A percentile compares a stretch with the other conserved stretches of the same genome.
phyloP scores from a whole-genome alignment of 2,797 vertebrate species.

The Cyclura pinguis region DNA sequence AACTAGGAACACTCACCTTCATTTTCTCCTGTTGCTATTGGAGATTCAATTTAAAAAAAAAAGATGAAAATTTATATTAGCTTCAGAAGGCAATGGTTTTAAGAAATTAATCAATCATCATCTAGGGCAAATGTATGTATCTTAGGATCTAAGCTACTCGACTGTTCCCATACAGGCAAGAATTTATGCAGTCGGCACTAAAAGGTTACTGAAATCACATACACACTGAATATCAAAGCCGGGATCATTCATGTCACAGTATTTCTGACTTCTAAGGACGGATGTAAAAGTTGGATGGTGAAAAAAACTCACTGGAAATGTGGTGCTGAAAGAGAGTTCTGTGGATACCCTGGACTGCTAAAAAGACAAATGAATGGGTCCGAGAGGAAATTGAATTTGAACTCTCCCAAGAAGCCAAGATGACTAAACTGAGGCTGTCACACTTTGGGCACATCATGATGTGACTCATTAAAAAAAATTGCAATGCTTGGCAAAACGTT shows the following conservation, averaged over 20 bases:
- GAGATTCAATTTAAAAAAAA: neutral
- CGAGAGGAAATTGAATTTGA: too few relatives aligned
- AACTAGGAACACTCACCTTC: slow-evolving; percentile 64
- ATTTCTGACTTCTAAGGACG: too few relatives aligned
- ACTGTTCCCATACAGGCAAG: neutral
- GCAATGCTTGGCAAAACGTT: too few relatives aligned
- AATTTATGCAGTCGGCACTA: neutral
- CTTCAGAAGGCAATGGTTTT: neutral
- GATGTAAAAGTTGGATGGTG: too few relatives aligned
- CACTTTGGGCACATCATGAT: too few relatives aligned
- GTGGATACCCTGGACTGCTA: too few relatives aligned
- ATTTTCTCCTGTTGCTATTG: slow-evolving; percentile 18
- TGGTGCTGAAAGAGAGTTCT: too few relatives aligned
- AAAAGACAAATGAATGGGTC: too few relatives aligned
- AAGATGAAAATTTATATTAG: slow-evolving; percentile 32
- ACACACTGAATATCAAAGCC: neutral
- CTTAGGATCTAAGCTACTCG: neutral
- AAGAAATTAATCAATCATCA: neutral
- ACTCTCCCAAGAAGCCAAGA: too few relatives aligned
- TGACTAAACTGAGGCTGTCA: too few relatives aligned
- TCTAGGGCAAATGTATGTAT: neutral
- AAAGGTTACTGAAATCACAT: neutral
- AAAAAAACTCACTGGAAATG: too few relatives aligned
- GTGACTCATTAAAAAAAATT: too few relatives aligned
- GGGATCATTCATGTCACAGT: neutral